phyloP scores from a whole-genome alignment of 2,113 vertebrate genomes.

The Hymenochirus boettgeri region DNA sequence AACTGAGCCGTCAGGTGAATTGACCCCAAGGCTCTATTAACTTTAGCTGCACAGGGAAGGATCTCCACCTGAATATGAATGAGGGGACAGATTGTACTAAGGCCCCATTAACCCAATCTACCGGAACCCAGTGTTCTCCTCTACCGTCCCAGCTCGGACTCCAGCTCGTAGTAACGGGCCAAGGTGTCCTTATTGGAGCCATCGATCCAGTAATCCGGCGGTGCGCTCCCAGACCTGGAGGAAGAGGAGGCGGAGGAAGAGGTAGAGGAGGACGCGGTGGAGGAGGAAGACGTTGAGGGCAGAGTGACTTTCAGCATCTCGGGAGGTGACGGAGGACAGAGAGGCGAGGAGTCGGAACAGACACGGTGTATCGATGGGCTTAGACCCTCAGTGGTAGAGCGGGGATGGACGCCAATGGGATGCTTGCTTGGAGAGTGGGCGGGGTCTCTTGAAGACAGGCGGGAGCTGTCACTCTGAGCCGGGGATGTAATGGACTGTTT shows the following conservation, averaged over 20 bases:
- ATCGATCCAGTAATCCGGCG: slow-evolving; percentile 80
- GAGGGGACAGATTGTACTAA: too few species aligned
- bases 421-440: slow-evolving; percentile 11
- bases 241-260: slow-evolving; percentile 47
- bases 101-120: background rate
- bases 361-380: background rate
- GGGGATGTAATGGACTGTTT: too few species aligned
- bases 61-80: too few species aligned
- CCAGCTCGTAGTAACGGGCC: slow-evolving; percentile 76
- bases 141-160: slow-evolving; percentile 83
- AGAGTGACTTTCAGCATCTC: slow-evolving; percentile 79
- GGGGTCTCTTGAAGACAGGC: slow-evolving; percentile 4
- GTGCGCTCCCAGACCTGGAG: slow-evolving; percentile 41
- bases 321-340: slow-evolving; percentile 10
- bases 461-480: background rate
- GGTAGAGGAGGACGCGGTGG: slow-evolving; percentile 45
- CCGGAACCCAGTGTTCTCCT: background rate
- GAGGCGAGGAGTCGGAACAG: slow-evolving; percentile 14
- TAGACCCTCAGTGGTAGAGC: slow-evolving; percentile 29
- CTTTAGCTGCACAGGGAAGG: too few species aligned
- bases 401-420: slow-evolving; percentile 24
- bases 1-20: too few species aligned
- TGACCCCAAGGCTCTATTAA: too few species aligned
- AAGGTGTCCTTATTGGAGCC: slow-evolving; percentile 76
- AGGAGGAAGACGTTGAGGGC: slow-evolving; percentile 62